A percentile compares a stretch with the other conserved stretches of the same genome.
Conservation (phyloP, 2,797 vertebrate genomes). For the Sebastes jordani region DNA sequence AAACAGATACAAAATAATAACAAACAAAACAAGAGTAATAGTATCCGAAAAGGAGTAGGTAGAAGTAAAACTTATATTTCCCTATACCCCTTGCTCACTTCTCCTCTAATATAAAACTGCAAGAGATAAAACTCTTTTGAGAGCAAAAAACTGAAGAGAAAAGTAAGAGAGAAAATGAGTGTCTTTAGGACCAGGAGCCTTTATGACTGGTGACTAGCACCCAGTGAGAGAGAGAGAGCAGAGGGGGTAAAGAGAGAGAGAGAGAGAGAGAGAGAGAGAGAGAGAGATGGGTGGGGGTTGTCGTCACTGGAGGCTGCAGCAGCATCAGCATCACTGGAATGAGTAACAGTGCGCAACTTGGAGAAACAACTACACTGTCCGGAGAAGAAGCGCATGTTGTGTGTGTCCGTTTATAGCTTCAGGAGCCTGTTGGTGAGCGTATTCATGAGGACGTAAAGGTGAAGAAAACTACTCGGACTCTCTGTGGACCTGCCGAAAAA, state of each 20-base stretch:
- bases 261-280: not conserved
- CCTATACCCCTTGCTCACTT: too few species aligned
- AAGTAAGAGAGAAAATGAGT: not conserved
- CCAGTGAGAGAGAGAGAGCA: not conserved
- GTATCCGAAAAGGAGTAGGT: too few species aligned
- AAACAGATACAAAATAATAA: too few species aligned
- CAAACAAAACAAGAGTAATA: too few species aligned
- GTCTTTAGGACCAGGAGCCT: slow-evolving; percentile 9
- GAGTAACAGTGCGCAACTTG: slow-evolving; percentile 71
- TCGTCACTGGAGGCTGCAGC: slow-evolving; percentile 74
- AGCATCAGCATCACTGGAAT: slow-evolving; percentile 80
- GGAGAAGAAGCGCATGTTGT: slow-evolving; percentile 22
- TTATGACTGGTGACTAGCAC: slow-evolving; percentile 33
- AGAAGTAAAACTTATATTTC: too few species aligned
- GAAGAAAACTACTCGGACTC: slow-evolving; percentile 20
- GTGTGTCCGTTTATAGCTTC: not conserved
- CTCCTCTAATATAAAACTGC: too few species aligned
- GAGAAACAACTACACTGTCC: slow-evolving; percentile 49
- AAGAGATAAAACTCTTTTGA: not conserved
- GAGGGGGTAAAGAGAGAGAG: not conserved
- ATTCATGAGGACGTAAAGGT: slow-evolving; percentile 61
- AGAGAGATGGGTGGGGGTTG: slow-evolving; percentile 14
- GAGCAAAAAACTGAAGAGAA: not conserved
- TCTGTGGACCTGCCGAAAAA: slow-evolving; percentile 49
- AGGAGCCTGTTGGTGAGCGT: not conserved